Evolutionary conservation across 2,888 invertebrate species (phyloP), one percentile per base, ranked within the genome.

Genomic region (Cremastinae sp.): DNA sequence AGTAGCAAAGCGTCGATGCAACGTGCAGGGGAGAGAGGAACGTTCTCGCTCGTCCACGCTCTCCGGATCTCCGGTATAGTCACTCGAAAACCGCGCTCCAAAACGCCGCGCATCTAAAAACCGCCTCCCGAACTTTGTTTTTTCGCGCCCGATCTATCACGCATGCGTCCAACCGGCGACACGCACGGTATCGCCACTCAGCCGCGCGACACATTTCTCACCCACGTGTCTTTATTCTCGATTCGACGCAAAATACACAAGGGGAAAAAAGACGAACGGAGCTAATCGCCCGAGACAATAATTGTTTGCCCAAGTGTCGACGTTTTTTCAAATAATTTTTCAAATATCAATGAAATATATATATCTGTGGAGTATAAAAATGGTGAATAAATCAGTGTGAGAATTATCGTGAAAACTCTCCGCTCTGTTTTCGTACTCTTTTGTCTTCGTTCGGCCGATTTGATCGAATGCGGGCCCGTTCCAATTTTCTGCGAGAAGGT

Each of bases 11-110:
- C 82, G 74, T 78, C 80, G 86, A 84, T 87, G 86, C 87, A 86
- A 82, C 84, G 82, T 83, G 84, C 84, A 84, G 84, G 22, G 84
- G 84, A 45, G 85, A 84, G 86, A 86, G 86, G 85, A 86, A 86
- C 76, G 69, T 51, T 53, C 86, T 86, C 85, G 80, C 80, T 79
- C 82, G 79, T 74, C 80, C 81, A 86, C 83, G 81, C 84, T 81
- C 84, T 22, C 2, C 12, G 43, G 65, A 53, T 65, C 65, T 53
- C 53, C 34, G 38, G 18, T 53, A 65, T 85, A 87, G 86, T 87
- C 81, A 84, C 81, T 87, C 83, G 84, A 86, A 86, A 87, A 85
- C 53, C 2, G 22, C 53, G 20, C 53, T 41, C 22, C 2, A 47
- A 41, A 61, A 61, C 16, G 45, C 43, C 47, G 51, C 53, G 9